These are phyloP conservation scores for Passer montanus DNA, from an alignment of 2,113 vertebrate species.

Conservation along the genomic window DNA sequence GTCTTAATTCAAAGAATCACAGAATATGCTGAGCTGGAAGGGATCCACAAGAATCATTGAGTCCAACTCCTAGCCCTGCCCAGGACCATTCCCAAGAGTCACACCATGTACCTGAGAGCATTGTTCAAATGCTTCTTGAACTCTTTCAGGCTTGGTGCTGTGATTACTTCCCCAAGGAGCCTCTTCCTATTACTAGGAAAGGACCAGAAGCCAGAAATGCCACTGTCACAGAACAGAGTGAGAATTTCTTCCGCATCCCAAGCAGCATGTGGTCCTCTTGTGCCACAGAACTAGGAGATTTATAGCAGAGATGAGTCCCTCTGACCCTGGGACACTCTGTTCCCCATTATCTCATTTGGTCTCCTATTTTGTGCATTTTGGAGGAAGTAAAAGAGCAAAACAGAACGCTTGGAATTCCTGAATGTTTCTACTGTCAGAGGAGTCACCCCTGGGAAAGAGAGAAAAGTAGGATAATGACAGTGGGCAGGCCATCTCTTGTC, in stretches of 20 bases:
- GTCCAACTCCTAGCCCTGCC: not conserved
- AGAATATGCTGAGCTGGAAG: not conserved
- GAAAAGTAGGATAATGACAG: not conserved
- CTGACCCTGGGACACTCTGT: not conserved
- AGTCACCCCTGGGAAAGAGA: not conserved
- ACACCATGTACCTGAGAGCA: not conserved
- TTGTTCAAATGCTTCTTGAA: not conserved
- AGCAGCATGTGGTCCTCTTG: not conserved
- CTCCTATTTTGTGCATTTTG: not conserved
- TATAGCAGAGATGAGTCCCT: not conserved
- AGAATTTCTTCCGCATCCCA: not conserved
- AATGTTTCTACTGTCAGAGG: not conserved
- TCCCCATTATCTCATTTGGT: not conserved
- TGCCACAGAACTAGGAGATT: not conserved
- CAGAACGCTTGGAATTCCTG: not conserved
- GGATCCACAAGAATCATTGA: accelerated
- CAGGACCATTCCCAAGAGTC: not conserved
- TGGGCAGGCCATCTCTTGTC: not conserved
- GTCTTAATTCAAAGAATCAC: not conserved
- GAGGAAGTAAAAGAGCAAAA: not conserved
- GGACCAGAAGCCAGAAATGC: not conserved
- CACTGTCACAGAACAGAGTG: not conserved
- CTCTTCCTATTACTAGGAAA: not conserved
- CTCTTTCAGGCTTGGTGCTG: not conserved
- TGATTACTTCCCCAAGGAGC: not conserved